These are phyloP conservation scores for Drosophila rellima DNA, from an alignment of 2,888 invertebrate genomes.

Conservation along the genomic window DNA sequence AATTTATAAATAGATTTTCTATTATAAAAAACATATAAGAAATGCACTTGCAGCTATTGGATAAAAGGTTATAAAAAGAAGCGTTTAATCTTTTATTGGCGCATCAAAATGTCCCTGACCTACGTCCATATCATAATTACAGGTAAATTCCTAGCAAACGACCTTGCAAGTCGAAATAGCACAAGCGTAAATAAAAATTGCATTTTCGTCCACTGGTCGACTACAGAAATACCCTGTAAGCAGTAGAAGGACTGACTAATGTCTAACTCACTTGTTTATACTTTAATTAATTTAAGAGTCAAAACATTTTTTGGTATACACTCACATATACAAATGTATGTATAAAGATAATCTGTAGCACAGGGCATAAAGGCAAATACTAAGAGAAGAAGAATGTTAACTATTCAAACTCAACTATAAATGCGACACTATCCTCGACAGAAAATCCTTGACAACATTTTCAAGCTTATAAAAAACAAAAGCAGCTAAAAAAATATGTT, in stretches of 20 bases:
- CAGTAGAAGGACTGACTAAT: neutral
- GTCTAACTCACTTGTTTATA: neutral
- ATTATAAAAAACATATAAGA: neutral
- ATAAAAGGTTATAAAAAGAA: neutral
- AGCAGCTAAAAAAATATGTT: constrained; percentile 50
- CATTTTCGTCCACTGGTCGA: neutral
- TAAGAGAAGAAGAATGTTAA: constrained; percentile 4
- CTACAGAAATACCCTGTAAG: constrained; percentile 32
- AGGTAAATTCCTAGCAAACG: constrained; percentile 10
- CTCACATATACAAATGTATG: no score
- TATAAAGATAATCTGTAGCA: neutral
- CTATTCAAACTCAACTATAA: constrained; percentile 18
- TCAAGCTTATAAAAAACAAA: constrained; percentile 44
- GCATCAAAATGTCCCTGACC: constrained; percentile 49
- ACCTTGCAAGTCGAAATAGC: constrained; percentile 34
- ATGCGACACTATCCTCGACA: constrained; percentile 22
- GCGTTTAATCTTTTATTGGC: constrained; percentile 23
- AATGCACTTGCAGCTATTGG: neutral
- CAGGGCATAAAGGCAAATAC: constrained; percentile 4
- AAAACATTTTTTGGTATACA: neutral
- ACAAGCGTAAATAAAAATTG: constrained; percentile 1
- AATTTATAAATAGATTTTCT: neutral
- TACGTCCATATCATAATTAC: constrained; percentile 31
- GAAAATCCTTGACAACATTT: constrained; percentile 54
- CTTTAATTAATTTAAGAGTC: neutral